Base-by-base conservation (phyloP, 1,140 invertebrate genomes). In the Eumaeus atala region DNA sequence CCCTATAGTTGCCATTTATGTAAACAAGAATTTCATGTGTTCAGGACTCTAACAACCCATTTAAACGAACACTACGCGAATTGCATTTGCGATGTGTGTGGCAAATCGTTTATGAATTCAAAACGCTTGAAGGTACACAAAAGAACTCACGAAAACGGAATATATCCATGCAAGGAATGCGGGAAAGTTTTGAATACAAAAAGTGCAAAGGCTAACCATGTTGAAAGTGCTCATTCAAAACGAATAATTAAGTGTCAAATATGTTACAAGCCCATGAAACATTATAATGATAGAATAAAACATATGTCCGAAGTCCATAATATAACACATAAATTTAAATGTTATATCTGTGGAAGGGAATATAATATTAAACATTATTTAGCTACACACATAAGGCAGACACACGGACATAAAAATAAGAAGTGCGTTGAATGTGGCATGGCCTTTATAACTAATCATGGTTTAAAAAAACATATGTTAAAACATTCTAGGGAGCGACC, bases 321-420 rank as follows among this genome's bases (percentile, higher is more conserved):
- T 14, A 77, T 85, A 8, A 85, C 77, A 0, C 71, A 85, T 52
- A 79, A 68, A 35, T 85, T 85, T 38, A 72, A 70, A 67, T 85
- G 82, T 54, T 71, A 68, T 0, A 68, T 81, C 21, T 84, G 77
- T 40, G 48, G 55, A 7, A 54, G 74, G 11, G 78, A 76, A 17
- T 85, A 81, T 44, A 82, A 81, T 53, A 73, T 84, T 40, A 85
- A 84, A 42, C 82, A 83, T 69, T 82, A 85, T 66, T 59, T 85
- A 21, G 69, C 80, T 0, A 84, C 82, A 11, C 82, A 85, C 40
- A 77, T 85, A 54, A 59, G 82, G 9, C 80, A 85, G 47, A 81
- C 80, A 0, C 80, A 85, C 33, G 78, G 82, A 0, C 59, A 76
- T 54, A 84, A 79, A 47, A 77, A 82, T 63, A 85, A 85, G 42